Base-by-base conservation (phyloP, 2,888 invertebrate species). In the Pocota personata region DNA sequence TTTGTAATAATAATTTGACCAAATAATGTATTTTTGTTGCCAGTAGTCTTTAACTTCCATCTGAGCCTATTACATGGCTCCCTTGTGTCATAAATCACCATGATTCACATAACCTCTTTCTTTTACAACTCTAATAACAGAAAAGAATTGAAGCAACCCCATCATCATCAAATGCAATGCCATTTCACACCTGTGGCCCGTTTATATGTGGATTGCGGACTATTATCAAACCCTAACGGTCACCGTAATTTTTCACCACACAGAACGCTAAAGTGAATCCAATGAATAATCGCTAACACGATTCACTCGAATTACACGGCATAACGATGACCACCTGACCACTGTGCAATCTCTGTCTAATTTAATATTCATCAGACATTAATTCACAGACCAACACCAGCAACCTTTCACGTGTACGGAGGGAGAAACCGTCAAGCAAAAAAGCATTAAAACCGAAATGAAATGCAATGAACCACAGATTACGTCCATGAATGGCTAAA, bases 381-480 rank as follows among this genome's bases (percentile, higher is more conserved):
- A 84, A 75, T 76, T 76, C 75, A 71, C 52, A 30, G 35, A 16
- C 14, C 60, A 67, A 50, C 37, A 8, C 19, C 14, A 3, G 24
- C 24, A 2, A 3, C 40, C 40, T n/a, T 40, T 37, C 3, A n/a
- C n/a, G n/a, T n/a, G n/a, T n/a, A n/a, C 32, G 32, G 1, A 32
- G 35, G 10, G 24, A 0, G 30, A 8, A 57, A n/a, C 50, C 50
- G 21, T 14, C 24, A 3, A 46, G 48, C 35, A 58, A 79, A 79
- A 35, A 67, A 71, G 10, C 64, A 75, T 75, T 64, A 71, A 84
- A 79, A 84, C 76, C 58, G 71, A 66, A 84, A 79, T 76, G 75
- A 79, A 84, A 79, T 84, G 84, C 84, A 79, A 84, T 84, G 84
- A 84, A 84, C 84, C 84, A 79, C 84, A 84, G 75, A 84, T 79